These are phyloP conservation scores for Xenentodon cancila DNA, from an alignment of 2,797 vertebrate species.

Conservation along the genomic window DNA sequence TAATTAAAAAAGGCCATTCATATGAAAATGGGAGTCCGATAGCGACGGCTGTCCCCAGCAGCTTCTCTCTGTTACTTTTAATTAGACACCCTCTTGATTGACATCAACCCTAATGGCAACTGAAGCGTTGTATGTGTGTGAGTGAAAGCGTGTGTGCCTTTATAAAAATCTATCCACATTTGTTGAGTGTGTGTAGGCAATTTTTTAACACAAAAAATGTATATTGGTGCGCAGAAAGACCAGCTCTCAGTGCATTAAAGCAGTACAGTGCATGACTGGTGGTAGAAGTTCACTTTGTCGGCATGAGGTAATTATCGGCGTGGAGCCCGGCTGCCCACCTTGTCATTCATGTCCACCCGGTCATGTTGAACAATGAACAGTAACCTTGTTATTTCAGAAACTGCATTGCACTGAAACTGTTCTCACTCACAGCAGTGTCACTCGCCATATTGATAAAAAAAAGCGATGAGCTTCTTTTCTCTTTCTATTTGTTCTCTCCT, in stretches of 20 bases:
- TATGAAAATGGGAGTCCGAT: slow-evolving; percentile 89
- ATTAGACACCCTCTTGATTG: slow-evolving; percentile 88
- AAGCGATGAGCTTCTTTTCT: slow-evolving; percentile 70
- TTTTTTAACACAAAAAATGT: slow-evolving; percentile 45
- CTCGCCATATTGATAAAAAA: slow-evolving; percentile 61
- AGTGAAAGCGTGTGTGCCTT: slow-evolving; percentile 17
- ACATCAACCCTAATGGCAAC: slow-evolving; percentile 79
- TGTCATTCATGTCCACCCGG: slow-evolving; percentile 75
- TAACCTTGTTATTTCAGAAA: slow-evolving; percentile 73
- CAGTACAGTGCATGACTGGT: slow-evolving; percentile 58
- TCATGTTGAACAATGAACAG: slow-evolving; percentile 76
- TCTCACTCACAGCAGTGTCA: slow-evolving; percentile 49
- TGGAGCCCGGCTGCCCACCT: slow-evolving; percentile 63
- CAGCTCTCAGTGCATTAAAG: slow-evolving; percentile 77
- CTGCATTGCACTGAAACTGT: slow-evolving; percentile 57
- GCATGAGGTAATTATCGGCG: slow-evolving; percentile 78
- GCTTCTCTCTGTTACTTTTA: slow-evolving; percentile 88
- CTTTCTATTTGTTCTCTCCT: slow-evolving; percentile 56
- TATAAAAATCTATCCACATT: slow-evolving; percentile 12
- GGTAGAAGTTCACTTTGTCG: slow-evolving; percentile 82
- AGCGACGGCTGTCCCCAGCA: slow-evolving; percentile 86
- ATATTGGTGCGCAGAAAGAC: slow-evolving; percentile 47
- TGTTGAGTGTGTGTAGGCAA: slow-evolving; percentile 35
- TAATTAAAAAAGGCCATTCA: slow-evolving; percentile 91
- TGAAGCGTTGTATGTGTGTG: slow-evolving; percentile 43